These are phyloP conservation scores for Idaea biselata DNA, from an alignment of 2,888 invertebrate species.

Conservation along the genomic window DNA sequence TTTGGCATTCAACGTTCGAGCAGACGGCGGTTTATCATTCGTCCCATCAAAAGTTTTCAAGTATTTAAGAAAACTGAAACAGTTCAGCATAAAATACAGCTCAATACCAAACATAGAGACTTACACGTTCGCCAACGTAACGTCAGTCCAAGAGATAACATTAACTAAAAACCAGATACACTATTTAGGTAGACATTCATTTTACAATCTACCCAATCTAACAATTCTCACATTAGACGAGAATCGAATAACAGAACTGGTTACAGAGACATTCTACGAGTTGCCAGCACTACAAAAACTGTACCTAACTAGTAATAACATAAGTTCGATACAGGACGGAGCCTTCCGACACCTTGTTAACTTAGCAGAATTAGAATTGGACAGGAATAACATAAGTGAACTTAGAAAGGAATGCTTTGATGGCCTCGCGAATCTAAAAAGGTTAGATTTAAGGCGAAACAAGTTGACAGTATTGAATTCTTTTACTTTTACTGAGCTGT, in stretches of 20 bases:
- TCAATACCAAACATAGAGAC: slow-evolving; percentile 85
- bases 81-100: slow-evolving; percentile 86
- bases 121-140: slow-evolving; percentile 87
- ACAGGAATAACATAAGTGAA: slow-evolving; percentile 87
- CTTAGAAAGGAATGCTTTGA: slow-evolving; percentile 88
- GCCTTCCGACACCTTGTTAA: slow-evolving; percentile 88
- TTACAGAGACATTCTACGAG: slow-evolving; percentile 87
- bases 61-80: slow-evolving; percentile 83
- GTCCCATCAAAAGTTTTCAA: slow-evolving; percentile 87
- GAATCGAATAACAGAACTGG: slow-evolving; percentile 87
- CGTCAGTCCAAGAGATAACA: slow-evolving; percentile 84
- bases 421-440: slow-evolving; percentile 86
- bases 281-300: slow-evolving; percentile 87
- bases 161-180: slow-evolving; percentile 86
- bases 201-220: slow-evolving; percentile 86
- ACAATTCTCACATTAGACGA: slow-evolving; percentile 86
- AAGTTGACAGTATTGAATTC: slow-evolving; percentile 87
- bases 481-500: slow-evolving; percentile 88
- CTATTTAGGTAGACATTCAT: slow-evolving; percentile 83
- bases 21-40: slow-evolving; percentile 84
- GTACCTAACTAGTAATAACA: slow-evolving; percentile 91
- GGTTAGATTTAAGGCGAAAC: slow-evolving; percentile 87
- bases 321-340: slow-evolving; percentile 91
- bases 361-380: slow-evolving; percentile 89
- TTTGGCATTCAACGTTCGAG: slow-evolving; percentile 85